Conservation (phyloP, 2,888 invertebrate genomes). For the Nomada hirtipes region DNA sequence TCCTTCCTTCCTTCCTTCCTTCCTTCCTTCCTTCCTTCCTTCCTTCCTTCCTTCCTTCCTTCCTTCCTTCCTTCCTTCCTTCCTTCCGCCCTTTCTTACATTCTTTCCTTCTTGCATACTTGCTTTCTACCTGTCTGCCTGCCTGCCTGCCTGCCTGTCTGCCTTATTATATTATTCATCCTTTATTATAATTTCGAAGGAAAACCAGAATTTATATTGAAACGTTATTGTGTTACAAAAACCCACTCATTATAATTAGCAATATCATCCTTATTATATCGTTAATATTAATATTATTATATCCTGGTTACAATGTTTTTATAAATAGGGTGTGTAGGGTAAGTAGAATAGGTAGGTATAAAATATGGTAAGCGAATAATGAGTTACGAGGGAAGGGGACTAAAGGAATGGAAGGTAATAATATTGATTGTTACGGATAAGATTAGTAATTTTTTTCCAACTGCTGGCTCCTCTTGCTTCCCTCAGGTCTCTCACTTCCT, state of each 20-base stretch:
- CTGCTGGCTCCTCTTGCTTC: constrained; percentile 19
- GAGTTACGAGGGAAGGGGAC: constrained; percentile 59
- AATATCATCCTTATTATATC: constrained; percentile 83
- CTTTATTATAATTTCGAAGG: constrained; percentile 64
- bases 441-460: constrained; percentile 15
- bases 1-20: constrained; percentile 17
- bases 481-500: constrained; percentile 10
- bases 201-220: constrained; percentile 80
- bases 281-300: constrained; percentile 84
- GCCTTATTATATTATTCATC: constrained; percentile 42
- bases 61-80: constrained; percentile 2
- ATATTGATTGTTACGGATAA: constrained; percentile 42
- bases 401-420: constrained; percentile 63
- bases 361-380: constrained; percentile 71
- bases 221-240: constrained; percentile 84
- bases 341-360: constrained; percentile 75
- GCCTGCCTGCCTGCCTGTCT: constrained; percentile 28
- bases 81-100: constrained; percentile 23
- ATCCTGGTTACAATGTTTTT: constrained; percentile 84
- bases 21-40: constrained; percentile 16
- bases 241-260: constrained; percentile 84
- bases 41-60: constrained; percentile 18
- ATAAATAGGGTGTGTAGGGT: constrained; percentile 81
- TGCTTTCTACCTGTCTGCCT: constrained; percentile 25
- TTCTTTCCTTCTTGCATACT: constrained; percentile 30